phyloP scores from a whole-genome alignment of 53 echinoderm and acorn worm genomes.

The Stichopus horrens region DNA sequence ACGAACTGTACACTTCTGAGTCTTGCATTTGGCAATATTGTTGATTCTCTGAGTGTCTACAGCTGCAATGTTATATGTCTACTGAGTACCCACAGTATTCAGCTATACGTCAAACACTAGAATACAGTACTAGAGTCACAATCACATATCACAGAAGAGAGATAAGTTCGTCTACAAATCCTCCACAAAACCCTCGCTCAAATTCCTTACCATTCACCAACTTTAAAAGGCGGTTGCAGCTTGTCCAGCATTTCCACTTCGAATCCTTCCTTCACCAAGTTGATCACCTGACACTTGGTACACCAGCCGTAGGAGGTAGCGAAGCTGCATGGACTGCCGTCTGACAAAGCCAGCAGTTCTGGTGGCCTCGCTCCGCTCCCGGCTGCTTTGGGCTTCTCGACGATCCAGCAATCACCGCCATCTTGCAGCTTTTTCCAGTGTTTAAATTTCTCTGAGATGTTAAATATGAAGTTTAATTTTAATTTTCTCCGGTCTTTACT shows the following conservation, averaged over 20 bases:
- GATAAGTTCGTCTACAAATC: too few relatives aligned
- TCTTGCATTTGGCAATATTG: too few relatives aligned
- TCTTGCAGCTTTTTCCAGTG: conserved; percentile 65
- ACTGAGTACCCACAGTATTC: too few relatives aligned
- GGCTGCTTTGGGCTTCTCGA: conserved; percentile 50
- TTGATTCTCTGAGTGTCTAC: too few relatives aligned
- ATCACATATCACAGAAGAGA: too few relatives aligned
- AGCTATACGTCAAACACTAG: too few relatives aligned
- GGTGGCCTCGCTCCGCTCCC: conserved; percentile 63
- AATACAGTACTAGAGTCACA: too few relatives aligned
- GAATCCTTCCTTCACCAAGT: conserved; percentile 73
- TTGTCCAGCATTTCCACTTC: conserved; percentile 68
- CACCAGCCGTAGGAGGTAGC: conserved; percentile 90
- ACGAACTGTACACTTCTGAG: too few relatives aligned
- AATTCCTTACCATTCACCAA: conserved; percentile 77
- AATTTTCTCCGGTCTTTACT: too few relatives aligned
- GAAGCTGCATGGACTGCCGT: conserved; percentile 59
- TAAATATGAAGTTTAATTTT: too few relatives aligned
- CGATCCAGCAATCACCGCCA: conserved; percentile 70
- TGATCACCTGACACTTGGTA: conserved; percentile 68
- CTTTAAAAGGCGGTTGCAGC: conserved; percentile 65
- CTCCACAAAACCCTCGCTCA: too few relatives aligned
- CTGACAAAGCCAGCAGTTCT: conserved; percentile 55
- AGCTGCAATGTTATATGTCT: too few relatives aligned
- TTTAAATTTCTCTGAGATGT: neutral